Base-by-base conservation (phyloP, 2,888 invertebrate species). In the Osmoderma eremita region DNA sequence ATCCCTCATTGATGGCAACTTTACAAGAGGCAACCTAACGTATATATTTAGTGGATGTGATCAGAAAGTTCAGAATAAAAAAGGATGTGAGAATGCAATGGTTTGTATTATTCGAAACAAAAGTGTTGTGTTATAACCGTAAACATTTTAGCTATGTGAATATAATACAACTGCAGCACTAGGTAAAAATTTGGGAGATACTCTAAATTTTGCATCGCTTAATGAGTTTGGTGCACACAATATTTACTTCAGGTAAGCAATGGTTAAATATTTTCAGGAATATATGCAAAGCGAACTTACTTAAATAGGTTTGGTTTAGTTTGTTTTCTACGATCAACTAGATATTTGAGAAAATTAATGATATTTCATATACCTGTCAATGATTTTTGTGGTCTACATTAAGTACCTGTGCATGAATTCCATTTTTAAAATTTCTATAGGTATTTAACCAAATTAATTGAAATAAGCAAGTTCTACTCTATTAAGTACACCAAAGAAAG, bases 121-220 rank as follows among this genome's bases (percentile, higher is more conserved):
- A 45, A 17, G 20, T 17, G 13, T 42, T 12, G 15, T 48, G 2
- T 53, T 12, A 15, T 10, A 10, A 36, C 24, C 45, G 4, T 61
- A 18, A 48, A 48, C 20, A 48, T 61, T 61, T 61, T 20, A 61
- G 58, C 17, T 61, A 15, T 61, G 58, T 45, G 30, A 45, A 45
- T 45, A 45, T 45, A 30, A 61, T 36, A 12, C 4, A 3, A 30
- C 58, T 41, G 18, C 41, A 13, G 15, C n/a, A 1, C 2, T 1
- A 41, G 45, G 58, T 18, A 12, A 17, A 30, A 17, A 17, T 4
- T 48, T 61, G 17, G 58, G 58, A 1, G 24, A 42, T 13, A 2
- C 45, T 45, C 24, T 45, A 20, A 48, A n/a, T 41, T 61, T 61
- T 45, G 24, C 4, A 30, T 20, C 36, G 17, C 45, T 36, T 30